Evolutionary conservation across 1,140 invertebrate species (phyloP), one percentile per base, ranked within the genome.

Genomic region (Vanessa atalanta): DNA sequence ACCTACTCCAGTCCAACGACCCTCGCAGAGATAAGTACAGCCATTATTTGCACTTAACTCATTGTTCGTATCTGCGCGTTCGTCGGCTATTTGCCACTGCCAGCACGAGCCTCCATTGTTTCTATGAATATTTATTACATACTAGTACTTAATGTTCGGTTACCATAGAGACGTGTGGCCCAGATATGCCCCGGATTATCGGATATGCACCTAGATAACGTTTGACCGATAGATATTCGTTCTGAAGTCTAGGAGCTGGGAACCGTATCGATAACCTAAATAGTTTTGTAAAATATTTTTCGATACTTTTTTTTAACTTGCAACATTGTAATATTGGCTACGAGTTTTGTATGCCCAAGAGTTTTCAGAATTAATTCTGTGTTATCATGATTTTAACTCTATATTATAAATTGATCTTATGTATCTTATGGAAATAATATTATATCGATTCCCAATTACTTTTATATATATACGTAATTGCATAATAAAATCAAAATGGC

Each of bases 1-100:
- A 16, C 48, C 37, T 60, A 55, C 53, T 69, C 61, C 23, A 23
- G 73, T 57, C 16, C 73, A 61, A 65, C 68, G 73, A 70, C 73
- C 73, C 67, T 68, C 63, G 57, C 71, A 37, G 69, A 79, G 81
- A 84, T 85, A 85, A 85, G 80, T 78, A 53, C 53, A 47, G 57
- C 76, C 79, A 84, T 85, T 86, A 86, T 85, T 86, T 85, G 82
- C 81, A 82, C 82, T 84, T 80, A 80, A 78, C 81, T 85, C 81
- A 83, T 83, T 83, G 79, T 80, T 74, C 78, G 73, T 70, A 23
- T 66, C 66, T 74, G 66, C 67, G 31, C 72, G 65, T 73, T 73
- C 47, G 72, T 67, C 65, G 53, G 61, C 68, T 65, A 75, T 75
- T 61, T 70, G 73, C 67, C 73, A 70, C 26, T 63, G 70, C 50